Evolutionary conservation across 2,797 vertebrate species (phyloP), one percentile per base, ranked within the genome.

Genomic region (Sitta carolinensis): DNA sequence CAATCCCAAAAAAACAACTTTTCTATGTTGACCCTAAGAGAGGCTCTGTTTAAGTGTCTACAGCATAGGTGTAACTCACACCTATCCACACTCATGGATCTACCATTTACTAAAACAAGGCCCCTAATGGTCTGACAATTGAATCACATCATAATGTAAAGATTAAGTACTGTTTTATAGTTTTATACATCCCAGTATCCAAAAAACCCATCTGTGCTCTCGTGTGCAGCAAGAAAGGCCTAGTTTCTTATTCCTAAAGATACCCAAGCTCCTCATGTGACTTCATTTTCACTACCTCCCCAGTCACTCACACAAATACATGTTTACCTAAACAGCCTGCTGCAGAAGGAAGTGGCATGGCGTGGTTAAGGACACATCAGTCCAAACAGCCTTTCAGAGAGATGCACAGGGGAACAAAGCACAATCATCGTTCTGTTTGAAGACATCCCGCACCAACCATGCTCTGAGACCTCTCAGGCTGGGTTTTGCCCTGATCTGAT

Each of bases 361-460:
- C 14, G 4, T 29, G 27, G 16, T 34, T 66, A 26, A 75, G 62
- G 38, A 30, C 17, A 1, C 2, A 4, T 14, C n/a, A 38, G 9
- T 54, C 36, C 13, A 3, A 34, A 11, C 10, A 34, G 25, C 22
- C 22, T 30, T 78, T 75, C 47, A 61, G 34, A 18, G 0, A 32
- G 59, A 26, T 5, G 18, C 3, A 6, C 17, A 10, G 13, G 22
- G 23, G 23, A 43, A 54, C 2, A 2, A 64, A 5, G 19, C 14
- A 30, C 1, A 22, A 10, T 58, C 22, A 19, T 32, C 0, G 0
- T n/a, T 84, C 51, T 36, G 2, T 55, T 52, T 63, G n/a, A 62
- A 43, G 55, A 21, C 51, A 21, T 38, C 18, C 18, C 25, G 22
- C 4, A 18, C 9, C 58, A 52, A 4, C 7, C 0, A 20, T 59